These are phyloP conservation scores for Mesochorus sp. DNA, from an alignment of 2,888 invertebrate species.

Conservation along the genomic window DNA sequence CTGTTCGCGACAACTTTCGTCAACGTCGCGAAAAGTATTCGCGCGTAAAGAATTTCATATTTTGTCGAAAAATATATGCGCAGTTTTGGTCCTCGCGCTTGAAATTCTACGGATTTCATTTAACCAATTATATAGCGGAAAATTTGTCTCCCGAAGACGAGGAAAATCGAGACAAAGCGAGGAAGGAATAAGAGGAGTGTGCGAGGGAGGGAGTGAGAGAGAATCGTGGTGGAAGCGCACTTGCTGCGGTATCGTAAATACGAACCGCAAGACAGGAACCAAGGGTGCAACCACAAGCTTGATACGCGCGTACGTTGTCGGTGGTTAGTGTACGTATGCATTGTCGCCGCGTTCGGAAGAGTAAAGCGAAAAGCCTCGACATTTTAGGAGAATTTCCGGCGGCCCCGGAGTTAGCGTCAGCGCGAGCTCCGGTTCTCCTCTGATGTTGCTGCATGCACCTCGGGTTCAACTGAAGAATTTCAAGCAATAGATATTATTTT, in stretches of 20 bases:
- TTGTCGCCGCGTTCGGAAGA: conserved; percentile 56
- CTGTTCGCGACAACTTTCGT: no score
- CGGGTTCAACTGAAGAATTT: conserved; percentile 9
- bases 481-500: neutral
- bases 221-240: conserved; percentile 43
- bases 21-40: no score
- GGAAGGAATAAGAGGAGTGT: conserved; percentile 7
- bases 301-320: conserved; percentile 55
- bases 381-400: conserved; percentile 50
- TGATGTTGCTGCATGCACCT: neutral
- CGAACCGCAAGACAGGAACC: conserved; percentile 66
- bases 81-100: conserved; percentile 38
- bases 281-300: conserved; percentile 64
- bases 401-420: neutral
- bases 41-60: neutral
- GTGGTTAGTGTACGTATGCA: conserved; percentile 62
- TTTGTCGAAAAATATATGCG: neutral
- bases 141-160: conserved; percentile 73
- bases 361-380: conserved; percentile 51
- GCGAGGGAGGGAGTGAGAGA: conserved; percentile 41
- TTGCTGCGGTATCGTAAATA: conserved; percentile 72
- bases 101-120: conserved; percentile 79
- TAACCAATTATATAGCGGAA: conserved; percentile 77
- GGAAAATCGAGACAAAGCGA: conserved; percentile 54
- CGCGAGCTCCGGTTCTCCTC: neutral